Evolutionary conservation across 2,888 invertebrate species (phyloP).

Genomic region (Hirtodrosophila trivittata): DNA sequence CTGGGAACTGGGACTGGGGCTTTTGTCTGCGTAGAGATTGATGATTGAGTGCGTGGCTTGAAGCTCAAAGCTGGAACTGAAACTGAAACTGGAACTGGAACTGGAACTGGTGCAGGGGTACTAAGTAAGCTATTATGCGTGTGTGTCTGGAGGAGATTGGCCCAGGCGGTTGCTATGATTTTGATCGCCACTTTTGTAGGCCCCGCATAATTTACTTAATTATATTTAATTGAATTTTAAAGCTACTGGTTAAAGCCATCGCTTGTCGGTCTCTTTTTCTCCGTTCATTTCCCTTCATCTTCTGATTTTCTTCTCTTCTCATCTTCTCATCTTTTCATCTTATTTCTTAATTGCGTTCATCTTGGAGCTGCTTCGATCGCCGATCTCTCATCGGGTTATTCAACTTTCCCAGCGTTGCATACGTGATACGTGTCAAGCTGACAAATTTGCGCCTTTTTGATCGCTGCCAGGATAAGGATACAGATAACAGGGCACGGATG

Average conservation of each 20-base stretch:
- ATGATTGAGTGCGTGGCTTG: conserved; percentile 75
- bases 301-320: conserved; percentile 4
- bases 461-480: conserved; percentile 16
- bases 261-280: conserved; percentile 5
- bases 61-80: conserved; percentile 33
- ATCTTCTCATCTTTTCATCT: not conserved
- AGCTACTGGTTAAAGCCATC: conserved; percentile 73
- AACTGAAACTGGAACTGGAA: conserved; percentile 16
- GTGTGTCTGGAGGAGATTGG: conserved; percentile 36
- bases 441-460: conserved; percentile 67
- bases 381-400: conserved; percentile 16
- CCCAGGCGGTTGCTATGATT: conserved; percentile 50
- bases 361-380: too few species aligned
- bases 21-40: conserved; percentile 67
- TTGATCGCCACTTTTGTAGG: conserved; percentile 58
- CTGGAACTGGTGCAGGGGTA: not conserved
- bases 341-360: conserved; percentile 32
- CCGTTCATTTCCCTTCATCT: not conserved
- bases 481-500: conserved; percentile 37
- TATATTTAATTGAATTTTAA: conserved; percentile 78
- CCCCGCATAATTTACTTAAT: conserved; percentile 79
- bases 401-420: conserved; percentile 47
- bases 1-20: conserved; percentile 1
- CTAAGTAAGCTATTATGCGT: conserved; percentile 81
- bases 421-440: conserved; percentile 55